These are phyloP conservation scores for Stictonetta naevosa DNA, from an alignment of 2,113 vertebrate genomes.

Conservation along the genomic window DNA sequence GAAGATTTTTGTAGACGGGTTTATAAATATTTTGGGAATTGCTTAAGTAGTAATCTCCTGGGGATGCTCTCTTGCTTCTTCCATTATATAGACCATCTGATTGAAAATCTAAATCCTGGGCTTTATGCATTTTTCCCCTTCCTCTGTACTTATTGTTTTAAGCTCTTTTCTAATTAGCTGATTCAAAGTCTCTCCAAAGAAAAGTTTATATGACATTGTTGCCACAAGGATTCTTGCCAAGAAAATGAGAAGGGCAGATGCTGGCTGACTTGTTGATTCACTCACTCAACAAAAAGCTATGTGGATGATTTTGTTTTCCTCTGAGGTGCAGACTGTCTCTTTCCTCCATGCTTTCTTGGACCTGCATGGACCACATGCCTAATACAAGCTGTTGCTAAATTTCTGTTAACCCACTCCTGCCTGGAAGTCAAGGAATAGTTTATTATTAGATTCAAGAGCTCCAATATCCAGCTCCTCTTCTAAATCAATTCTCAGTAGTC, in stretches of 20 bases:
- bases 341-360: not conserved
- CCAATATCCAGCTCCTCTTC: not conserved
- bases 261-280: slow-evolving; percentile 1
- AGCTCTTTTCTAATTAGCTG: not conserved
- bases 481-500: not conserved
- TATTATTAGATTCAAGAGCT: not conserved
- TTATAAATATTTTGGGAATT: not conserved
- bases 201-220: slow-evolving; percentile 34
- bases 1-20: not conserved
- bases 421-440: not conserved
- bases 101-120: not conserved
- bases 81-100: not conserved
- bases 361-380: not conserved
- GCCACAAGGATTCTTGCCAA: slow-evolving; percentile 26
- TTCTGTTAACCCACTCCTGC: not conserved
- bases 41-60: not conserved
- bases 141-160: slow-evolving; percentile 7
- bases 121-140: not conserved
- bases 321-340: not conserved
- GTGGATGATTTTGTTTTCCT: slow-evolving; percentile 23
- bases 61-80: not conserved
- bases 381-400: not conserved
- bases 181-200: slow-evolving; percentile 46
- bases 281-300: slow-evolving; percentile 20
- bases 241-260: slow-evolving; percentile 40